phyloP scores from a whole-genome alignment of 2,797 vertebrate species.

The Pantherophis alleghaniensis region DNA sequence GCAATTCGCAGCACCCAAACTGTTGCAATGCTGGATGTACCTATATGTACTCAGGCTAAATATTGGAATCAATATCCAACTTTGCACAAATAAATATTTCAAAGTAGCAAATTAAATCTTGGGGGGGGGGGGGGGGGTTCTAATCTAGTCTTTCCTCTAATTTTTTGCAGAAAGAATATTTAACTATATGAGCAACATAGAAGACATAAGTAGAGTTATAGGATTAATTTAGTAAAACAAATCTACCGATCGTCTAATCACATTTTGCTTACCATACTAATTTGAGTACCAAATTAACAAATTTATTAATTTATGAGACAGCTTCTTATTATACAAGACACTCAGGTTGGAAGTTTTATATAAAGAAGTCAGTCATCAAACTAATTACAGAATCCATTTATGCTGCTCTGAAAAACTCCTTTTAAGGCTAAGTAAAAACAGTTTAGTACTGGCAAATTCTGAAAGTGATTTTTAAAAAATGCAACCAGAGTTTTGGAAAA shows the following conservation, averaged over 20 bases:
- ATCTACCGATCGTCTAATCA: neutral
- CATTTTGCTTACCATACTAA: neutral
- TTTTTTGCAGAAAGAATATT: neutral
- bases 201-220: neutral
- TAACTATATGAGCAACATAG: neutral
- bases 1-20: neutral
- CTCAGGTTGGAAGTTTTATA: neutral
- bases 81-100: neutral
- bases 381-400: constrained; percentile 1
- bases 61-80: neutral
- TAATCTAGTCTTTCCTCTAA: neutral
- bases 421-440: too few relatives aligned
- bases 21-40: neutral
- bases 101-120: neutral
- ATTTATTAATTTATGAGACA: neutral
- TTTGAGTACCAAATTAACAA: neutral
- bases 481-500: too few relatives aligned
- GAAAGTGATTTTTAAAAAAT: neutral
- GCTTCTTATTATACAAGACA: neutral
- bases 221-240: neutral
- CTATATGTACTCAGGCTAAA: neutral
- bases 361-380: neutral
- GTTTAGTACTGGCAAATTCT: neutral
- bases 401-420: neutral
- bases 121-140: neutral